Percentiles rank a stretch among this genome's conserved stretches.
Evolutionary conservation across 2,113 vertebrate genomes (phyloP).

Genomic region (Neolamprologus caudopunctatus): DNA sequence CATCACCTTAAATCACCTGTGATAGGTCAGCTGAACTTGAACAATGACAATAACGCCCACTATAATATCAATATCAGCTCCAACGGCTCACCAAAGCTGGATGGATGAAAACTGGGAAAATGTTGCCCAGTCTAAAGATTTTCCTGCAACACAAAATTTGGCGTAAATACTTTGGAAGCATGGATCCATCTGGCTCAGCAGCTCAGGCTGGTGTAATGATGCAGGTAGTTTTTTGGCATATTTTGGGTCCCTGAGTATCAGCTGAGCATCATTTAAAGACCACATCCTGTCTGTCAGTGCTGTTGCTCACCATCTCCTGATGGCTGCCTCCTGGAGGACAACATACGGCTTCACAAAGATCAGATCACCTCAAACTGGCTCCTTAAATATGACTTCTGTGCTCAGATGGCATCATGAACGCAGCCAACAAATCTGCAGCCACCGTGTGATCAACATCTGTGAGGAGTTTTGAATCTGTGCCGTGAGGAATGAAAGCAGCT

Average conservation of each 20-base stretch:
- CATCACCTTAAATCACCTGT: neutral
- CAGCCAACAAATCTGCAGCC: neutral
- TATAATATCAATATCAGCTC: neutral
- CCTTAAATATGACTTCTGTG: neutral
- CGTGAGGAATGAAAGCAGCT: neutral
- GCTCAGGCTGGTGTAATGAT: neutral
- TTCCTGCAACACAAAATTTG: neutral
- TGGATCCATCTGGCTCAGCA: neutral
- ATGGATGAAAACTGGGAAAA: neutral
- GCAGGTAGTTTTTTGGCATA: neutral
- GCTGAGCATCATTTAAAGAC: neutral
- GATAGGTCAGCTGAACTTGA: neutral
- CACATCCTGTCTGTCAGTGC: neutral
- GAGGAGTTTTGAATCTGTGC: neutral
- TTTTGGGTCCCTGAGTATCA: neutral
- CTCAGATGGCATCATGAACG: rapidly evolving
- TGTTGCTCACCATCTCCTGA: neutral
- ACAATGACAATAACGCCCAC: neutral
- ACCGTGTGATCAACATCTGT: neutral
- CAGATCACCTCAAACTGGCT: neutral
- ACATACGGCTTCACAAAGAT: rapidly evolving
- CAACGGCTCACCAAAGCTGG: neutral
- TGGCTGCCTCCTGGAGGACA: neutral
- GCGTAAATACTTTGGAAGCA: rapidly evolving
- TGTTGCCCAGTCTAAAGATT: neutral